These are phyloP conservation scores for Hyposoter didymator DNA, from an alignment of 2,888 invertebrate genomes.

Conservation along the genomic window DNA sequence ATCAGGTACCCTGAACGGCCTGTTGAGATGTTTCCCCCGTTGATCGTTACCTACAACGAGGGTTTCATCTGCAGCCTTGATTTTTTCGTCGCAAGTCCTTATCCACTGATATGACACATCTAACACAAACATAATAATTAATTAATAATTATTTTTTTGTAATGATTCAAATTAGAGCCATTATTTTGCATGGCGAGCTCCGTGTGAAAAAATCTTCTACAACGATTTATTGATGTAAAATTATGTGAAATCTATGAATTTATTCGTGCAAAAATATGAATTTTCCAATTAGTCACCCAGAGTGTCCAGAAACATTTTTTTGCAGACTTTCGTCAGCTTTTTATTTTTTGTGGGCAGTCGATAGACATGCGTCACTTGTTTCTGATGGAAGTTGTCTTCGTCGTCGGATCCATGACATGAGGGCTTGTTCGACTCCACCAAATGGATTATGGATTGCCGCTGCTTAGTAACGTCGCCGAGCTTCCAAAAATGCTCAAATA, in stretches of 20 bases:
- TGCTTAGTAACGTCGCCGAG: constrained; percentile 6
- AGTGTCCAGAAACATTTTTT: constrained; percentile 16
- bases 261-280: not conserved
- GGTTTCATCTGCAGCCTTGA: constrained; percentile 10
- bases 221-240: too few relatives aligned
- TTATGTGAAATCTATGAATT: too few relatives aligned
- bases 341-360: not conserved
- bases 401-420: constrained; percentile 3
- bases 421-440: not conserved
- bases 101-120: constrained; percentile 27
- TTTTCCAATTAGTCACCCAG: constrained; percentile 4
- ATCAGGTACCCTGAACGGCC: constrained; percentile 3
- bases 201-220: not conserved
- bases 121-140: constrained; percentile 1
- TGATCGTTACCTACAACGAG: not conserved
- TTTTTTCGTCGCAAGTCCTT: constrained; percentile 4
- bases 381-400: not conserved
- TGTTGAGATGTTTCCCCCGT: constrained; percentile 10
- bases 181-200: not conserved
- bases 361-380: constrained; percentile 2
- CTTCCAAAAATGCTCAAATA: constrained; percentile 1
- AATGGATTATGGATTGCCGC: constrained; percentile 9
- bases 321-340: constrained; percentile 6
- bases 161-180: not conserved
- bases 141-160: not conserved